These are phyloP conservation scores for Caretta caretta DNA, from an alignment of 2,113 vertebrate genomes.

Conservation along the genomic window DNA sequence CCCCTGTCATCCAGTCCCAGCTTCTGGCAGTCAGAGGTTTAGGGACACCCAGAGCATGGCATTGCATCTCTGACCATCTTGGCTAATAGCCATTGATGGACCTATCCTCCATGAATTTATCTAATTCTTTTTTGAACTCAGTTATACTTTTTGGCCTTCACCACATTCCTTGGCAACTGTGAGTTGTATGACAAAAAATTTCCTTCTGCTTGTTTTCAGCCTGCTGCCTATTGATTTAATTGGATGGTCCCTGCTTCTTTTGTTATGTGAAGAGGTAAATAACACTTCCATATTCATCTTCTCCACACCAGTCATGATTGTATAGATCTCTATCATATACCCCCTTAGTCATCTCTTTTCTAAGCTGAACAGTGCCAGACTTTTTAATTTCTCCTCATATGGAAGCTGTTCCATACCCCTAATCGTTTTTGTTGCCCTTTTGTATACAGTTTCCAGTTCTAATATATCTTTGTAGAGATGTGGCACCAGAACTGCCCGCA, in stretches of 20 bases:
- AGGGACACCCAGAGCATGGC: neutral
- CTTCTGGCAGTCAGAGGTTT: neutral
- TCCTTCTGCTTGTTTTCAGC: neutral
- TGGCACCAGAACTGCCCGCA: neutral
- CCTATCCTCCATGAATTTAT: neutral
- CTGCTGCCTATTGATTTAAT: neutral
- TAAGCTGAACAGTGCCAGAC: neutral
- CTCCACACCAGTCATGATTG: neutral
- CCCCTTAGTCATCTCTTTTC: neutral
- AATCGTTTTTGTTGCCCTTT: neutral
- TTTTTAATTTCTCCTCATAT: neutral
- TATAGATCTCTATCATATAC: neutral
- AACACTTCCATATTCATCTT: neutral
- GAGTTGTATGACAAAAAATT: neutral
- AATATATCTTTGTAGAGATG: neutral
- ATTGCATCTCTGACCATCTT: neutral
- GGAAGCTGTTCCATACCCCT: neutral
- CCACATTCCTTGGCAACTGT: too few relatives aligned
- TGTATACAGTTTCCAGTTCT: neutral
- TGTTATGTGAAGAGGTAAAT: neutral
- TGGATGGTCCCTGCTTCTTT: neutral
- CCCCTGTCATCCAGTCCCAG: too few relatives aligned
- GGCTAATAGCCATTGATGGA: neutral
- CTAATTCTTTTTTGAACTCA: neutral
- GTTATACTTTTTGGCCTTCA: neutral